Base-by-base conservation (phyloP, 2,113 vertebrate genomes). In the Mesoclemmys tuberculata region DNA sequence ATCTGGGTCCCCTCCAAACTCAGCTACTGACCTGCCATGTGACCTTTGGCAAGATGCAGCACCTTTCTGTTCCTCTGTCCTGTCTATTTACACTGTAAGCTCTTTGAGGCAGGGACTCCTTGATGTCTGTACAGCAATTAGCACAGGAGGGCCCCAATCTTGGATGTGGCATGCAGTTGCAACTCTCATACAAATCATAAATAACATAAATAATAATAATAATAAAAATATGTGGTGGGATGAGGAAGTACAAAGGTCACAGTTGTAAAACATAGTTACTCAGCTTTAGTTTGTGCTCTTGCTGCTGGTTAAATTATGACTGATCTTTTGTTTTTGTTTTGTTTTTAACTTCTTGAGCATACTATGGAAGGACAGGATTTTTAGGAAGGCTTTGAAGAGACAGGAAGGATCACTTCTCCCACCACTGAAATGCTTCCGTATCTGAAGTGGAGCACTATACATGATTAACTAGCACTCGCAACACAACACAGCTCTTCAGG, bases 401-500 rank as follows among this genome's bases (percentile, higher is more conserved):
- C 41, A 27, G 13, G 52, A 95, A 82, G 8, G 44, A 74, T 82
- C 51, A 68, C 75, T 93, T 91, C 87, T 78, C 80, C 74, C 58
- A 48, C 74, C 92, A 74, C 55, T 84, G 80, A 80, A 94, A 82
- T 80, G 22, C 11, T 46, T 84, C 92, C 58, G 64, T 81, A 38
- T 85, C 56, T 46, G 75, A 89, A 95, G 77, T 2, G 93, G 46
- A 52, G 52, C 24, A 58, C 11, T 44, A 58, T 93, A 93, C 56
- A 61, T 81, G 88, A 95, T 96, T 96, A 97, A 89, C 87, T 55
- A 93, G 84, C 77, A 87, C 89, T 24, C 88, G 95, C n/a, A 89
- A 56, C 64, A 64, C 84, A 92, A 94, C 92, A 81, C 82, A 92
- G 90, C 84, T 90, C 93, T 92, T 87, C 82, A 78, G 1, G 3